Evolutionary conservation across 30 jellyfish, hydroid and myxozoan species (phyloP).

Genomic region (Aurelia aurita): DNA sequence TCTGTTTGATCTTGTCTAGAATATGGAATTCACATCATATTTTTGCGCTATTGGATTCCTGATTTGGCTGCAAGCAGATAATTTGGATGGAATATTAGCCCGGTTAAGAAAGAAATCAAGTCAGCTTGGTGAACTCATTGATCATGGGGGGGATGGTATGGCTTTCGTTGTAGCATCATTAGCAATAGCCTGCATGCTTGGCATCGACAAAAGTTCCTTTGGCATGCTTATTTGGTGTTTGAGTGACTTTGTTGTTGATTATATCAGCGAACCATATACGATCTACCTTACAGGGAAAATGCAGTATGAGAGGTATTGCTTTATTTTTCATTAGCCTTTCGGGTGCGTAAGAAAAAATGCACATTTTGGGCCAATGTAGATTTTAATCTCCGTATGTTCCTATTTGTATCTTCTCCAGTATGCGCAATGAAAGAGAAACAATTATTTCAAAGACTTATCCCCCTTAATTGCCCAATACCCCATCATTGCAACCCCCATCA

Average conservation of each 20-base stretch:
- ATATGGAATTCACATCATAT: not conserved
- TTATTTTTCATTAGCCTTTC: no score
- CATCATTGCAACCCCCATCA: no score
- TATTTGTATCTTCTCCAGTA: no score
- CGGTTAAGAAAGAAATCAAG: slow-evolving; percentile 4
- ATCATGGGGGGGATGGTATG: slow-evolving; percentile 55
- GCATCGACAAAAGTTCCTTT: not conserved
- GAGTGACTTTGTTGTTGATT: slow-evolving; percentile 3
- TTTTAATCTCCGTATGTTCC: no score
- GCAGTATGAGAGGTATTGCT: slow-evolving; percentile 37
- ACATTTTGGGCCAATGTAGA: no score
- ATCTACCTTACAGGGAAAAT: slow-evolving; percentile 37
- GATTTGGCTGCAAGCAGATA: slow-evolving; percentile 49
- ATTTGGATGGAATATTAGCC: slow-evolving; percentile 55
- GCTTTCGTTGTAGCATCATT: slow-evolving; percentile 19
- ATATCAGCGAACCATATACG: slow-evolving; percentile 35
- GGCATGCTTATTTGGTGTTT: slow-evolving; percentile 15
- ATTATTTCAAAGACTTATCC: no score
- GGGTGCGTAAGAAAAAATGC: not conserved
- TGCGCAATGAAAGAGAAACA: no score
- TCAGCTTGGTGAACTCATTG: slow-evolving; percentile 57
- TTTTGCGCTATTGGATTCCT: slow-evolving; percentile 25
- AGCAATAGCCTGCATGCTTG: slow-evolving; percentile 23
- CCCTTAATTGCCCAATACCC: no score
- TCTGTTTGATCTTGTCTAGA: not conserved